Percentiles rank a stretch among this genome's conserved stretches.
phyloP scores from a whole-genome alignment of 2,888 invertebrate genomes.

The Drosophila nr. medialis region DNA sequence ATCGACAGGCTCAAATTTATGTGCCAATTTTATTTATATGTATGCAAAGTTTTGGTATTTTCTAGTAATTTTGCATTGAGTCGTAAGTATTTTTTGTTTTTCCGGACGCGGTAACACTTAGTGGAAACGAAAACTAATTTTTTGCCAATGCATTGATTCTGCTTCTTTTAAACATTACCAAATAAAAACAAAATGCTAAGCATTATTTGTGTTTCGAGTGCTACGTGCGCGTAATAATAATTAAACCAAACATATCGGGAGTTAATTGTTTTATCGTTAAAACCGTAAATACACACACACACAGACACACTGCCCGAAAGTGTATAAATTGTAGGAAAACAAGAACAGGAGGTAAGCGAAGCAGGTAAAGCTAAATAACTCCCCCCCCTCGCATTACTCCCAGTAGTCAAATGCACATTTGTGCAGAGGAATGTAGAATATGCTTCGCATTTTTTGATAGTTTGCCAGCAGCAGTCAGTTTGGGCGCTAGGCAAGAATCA shows the following conservation, averaged over 20 bases:
- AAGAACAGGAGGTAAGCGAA: slow-evolving; percentile 56
- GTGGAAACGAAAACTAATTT: slow-evolving; percentile 49
- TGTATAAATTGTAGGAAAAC: slow-evolving; percentile 38
- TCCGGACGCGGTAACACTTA: slow-evolving; percentile 32
- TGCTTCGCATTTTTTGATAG: slow-evolving; percentile 34
- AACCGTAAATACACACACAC: slow-evolving; percentile 14
- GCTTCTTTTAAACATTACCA: slow-evolving; percentile 35
- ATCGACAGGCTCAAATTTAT: background rate
- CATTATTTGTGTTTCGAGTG: slow-evolving; percentile 29
- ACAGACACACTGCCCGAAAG: slow-evolving; percentile 34
- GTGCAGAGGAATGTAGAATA: slow-evolving; percentile 58
- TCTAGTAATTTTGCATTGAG: background rate
- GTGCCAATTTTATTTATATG: background rate
- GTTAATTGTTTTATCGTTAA: slow-evolving; percentile 15
- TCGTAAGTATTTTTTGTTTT: slow-evolving; percentile 5
- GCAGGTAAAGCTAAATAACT: slow-evolving; percentile 44
- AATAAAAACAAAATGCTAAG: slow-evolving; percentile 44
- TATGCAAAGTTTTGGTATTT: slow-evolving; percentile 9
- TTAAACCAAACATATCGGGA: slow-evolving; percentile 4
- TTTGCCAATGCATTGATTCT: slow-evolving; percentile 56
- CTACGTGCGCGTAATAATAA: slow-evolving; percentile 34
- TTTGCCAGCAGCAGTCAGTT: slow-evolving; percentile 16
- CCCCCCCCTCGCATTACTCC: slow-evolving; percentile 9
- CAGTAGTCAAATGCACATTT: slow-evolving; percentile 21
- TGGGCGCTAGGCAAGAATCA: slow-evolving; percentile 26